These are phyloP conservation scores for Elmis aenea DNA, from an alignment of 2,888 invertebrate species.

Conservation along the genomic window DNA sequence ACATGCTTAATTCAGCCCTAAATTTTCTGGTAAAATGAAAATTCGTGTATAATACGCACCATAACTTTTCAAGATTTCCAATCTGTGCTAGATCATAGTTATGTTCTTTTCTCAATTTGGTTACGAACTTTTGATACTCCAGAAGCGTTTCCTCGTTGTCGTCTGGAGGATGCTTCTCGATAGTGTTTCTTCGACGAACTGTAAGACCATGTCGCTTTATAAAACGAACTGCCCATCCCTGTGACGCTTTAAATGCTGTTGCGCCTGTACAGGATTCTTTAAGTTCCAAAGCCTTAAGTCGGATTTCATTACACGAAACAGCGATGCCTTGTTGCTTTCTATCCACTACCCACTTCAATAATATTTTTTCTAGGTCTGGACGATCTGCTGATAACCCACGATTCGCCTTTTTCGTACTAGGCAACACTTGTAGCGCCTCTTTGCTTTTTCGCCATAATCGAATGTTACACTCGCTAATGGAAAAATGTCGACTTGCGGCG, in stretches of 20 bases:
- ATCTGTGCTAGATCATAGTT: background rate
- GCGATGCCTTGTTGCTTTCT: background rate
- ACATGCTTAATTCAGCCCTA: too few species aligned
- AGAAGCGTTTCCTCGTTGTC: background rate
- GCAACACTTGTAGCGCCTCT: slow-evolving; percentile 1
- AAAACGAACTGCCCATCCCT: slow-evolving; percentile 3
- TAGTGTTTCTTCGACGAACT: slow-evolving; percentile 1
- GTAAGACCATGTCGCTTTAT: slow-evolving; percentile 1
- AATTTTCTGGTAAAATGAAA: too few species aligned
- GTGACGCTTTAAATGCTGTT: slow-evolving; percentile 1
- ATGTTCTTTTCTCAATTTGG: background rate
- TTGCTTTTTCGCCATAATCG: slow-evolving; percentile 2
- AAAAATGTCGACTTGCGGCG: slow-evolving; percentile 2
- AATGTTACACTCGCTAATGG: slow-evolving; percentile 1
- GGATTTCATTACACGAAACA: slow-evolving; percentile 1
- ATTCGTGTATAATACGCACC: too few species aligned
- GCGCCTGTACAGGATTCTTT: background rate
- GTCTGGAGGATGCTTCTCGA: background rate
- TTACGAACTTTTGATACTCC: background rate
- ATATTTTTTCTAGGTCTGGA: background rate
- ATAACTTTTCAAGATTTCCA: too few species aligned
- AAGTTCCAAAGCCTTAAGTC: slow-evolving; percentile 1
- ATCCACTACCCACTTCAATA: background rate
- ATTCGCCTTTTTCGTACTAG: slow-evolving; percentile 1
- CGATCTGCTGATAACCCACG: background rate